These are phyloP conservation scores for Pelagia noctiluca DNA, from an alignment of 30 jellyfish, hydroid and myxozoan genomes.

Conservation along the genomic window DNA sequence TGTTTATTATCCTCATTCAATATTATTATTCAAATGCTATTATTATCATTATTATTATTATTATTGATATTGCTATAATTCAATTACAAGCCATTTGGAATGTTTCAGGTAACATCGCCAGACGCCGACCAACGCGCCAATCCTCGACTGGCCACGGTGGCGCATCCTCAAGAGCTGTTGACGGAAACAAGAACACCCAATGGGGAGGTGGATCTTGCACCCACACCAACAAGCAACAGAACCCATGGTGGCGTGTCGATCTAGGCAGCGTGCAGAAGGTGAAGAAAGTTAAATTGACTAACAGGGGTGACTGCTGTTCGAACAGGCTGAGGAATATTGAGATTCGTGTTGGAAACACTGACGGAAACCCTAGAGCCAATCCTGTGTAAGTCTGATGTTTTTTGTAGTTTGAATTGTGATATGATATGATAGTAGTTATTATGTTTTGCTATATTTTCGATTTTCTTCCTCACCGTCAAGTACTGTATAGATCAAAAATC, in stretches of 20 bases:
- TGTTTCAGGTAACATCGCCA: constrained; percentile 51
- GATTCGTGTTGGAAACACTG: constrained; percentile 38
- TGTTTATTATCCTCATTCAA: too few species aligned
- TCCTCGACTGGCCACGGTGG: constrained; percentile 68
- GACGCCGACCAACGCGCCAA: constrained; percentile 57
- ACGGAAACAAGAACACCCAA: constrained; percentile 58
- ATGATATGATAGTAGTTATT: not conserved
- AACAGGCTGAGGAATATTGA: constrained; percentile 45
- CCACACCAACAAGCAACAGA: constrained; percentile 52
- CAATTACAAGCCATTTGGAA: not conserved
- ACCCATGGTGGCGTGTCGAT: constrained; percentile 81
- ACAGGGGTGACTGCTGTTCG: constrained; percentile 44
- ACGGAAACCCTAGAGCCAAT: not conserved
- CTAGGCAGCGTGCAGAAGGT: constrained; percentile 26
- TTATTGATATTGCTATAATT: not conserved
- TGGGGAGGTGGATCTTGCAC: constrained; percentile 75
- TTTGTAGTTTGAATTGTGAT: not conserved
- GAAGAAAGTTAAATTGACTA: constrained; percentile 28
- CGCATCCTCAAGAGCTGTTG: constrained; percentile 58
- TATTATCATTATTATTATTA: too few species aligned
- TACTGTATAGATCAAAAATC: too few species aligned
- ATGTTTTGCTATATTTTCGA: not conserved
- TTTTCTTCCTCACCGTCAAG: not conserved
- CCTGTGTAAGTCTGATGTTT: constrained; percentile 25
- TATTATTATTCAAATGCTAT: too few species aligned